phyloP scores from a whole-genome alignment of 2,888 invertebrate genomes.

The Carpatolechia fugitivella region DNA sequence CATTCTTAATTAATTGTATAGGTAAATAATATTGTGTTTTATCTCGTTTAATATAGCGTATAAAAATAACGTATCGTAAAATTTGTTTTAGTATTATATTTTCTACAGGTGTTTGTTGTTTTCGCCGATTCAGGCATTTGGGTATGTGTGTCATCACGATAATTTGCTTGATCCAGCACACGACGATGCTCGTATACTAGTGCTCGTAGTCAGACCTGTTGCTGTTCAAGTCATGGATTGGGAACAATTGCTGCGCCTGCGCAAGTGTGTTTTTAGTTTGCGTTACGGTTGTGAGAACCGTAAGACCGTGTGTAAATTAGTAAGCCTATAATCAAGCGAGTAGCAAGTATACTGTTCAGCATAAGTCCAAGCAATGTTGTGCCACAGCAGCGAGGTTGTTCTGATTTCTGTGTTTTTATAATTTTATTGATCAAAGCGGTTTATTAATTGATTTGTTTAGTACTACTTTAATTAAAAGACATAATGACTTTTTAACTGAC shows the following conservation, averaged over 20 bases:
- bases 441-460: no score
- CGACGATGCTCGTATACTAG: no score
- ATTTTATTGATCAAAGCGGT: no score
- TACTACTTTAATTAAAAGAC: no score
- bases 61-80: no score
- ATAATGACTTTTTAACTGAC: no score
- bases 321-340: neutral
- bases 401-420: no score
- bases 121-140: neutral
- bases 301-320: neutral
- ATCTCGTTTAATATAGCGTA: no score
- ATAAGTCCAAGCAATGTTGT: neutral
- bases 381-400: neutral
- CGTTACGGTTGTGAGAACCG: slow-evolving; percentile 2
- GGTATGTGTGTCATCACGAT: slow-evolving; percentile 1
- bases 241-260: slow-evolving; percentile 5
- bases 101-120: neutral
- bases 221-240: neutral
- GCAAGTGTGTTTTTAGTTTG: slow-evolving; percentile 8
- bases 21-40: no score
- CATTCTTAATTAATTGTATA: no score
- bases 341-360: neutral
- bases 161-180: neutral
- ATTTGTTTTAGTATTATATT: no score
- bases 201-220: neutral